Evolutionary conservation across 1,140 invertebrate species (phyloP), one percentile per base, ranked within the genome.

Genomic region (Gonioctena quinquepunctata): DNA sequence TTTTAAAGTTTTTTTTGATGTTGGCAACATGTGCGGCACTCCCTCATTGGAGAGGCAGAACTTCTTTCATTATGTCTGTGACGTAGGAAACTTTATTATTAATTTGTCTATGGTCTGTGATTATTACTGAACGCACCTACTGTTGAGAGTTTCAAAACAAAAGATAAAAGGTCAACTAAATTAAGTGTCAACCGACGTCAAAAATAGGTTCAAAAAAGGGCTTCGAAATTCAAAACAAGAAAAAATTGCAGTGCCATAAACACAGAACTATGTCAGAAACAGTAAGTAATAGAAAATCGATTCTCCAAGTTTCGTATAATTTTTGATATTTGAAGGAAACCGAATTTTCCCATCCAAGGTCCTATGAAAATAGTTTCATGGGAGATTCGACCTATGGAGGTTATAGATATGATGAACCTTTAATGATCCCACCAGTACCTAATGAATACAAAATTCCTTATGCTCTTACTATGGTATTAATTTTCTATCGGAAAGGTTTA

Each of bases 401-500:
- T 21, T 54, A 54, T 27, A 66, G 26, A n/a, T 66, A 54, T 52
- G 63, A 66, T 13, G 63, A 62, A 16, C 49, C 71, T 22, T 25
- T 68, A 16, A 48, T 56, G 42, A 66, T 33, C 28, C 21, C 25
- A 54, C 49, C 59, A 11, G 13, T 61, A 25, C 22, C 71, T 56
- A 60, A 54, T 26, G 69, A 76, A 22, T 73, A 70, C 54, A 74
- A 74, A 28, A 70, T 76, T 60, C 52, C 66, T 50, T 64, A 66
- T 70, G 56, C 65, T 18, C 65, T 48, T 23, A 66, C 69, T 18
- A 70, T 71, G 69, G 73, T 75, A 75, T 25, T 23, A 19, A 42
- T 67, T n/a, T 65, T 3, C 23, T 66, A n/a, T n/a, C n/a, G n/a
- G n/a, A n/a, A n/a, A n/a, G n/a, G n/a, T n/a, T n/a, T n/a, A n/a